phyloP scores from a whole-genome alignment of 1,140 invertebrate species.

The Coenobita brevimanus region DNA sequence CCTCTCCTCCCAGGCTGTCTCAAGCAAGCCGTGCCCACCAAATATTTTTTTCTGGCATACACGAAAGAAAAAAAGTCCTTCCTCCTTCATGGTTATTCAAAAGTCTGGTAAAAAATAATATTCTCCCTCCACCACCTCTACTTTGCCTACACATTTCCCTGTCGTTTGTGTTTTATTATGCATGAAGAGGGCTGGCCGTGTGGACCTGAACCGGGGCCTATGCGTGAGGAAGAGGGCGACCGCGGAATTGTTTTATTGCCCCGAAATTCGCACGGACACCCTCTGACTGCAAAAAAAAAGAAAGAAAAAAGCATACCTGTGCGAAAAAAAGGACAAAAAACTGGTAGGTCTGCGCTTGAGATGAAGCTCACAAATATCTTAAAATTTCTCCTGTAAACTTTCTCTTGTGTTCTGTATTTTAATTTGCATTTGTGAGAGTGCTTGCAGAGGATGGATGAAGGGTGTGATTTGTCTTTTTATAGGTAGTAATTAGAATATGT shows the following conservation, averaged over 20 bases:
- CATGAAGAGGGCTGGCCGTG: slow-evolving; percentile 18
- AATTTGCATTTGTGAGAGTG: too few species aligned
- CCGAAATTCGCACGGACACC: slow-evolving; percentile 54
- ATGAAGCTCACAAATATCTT: too few species aligned
- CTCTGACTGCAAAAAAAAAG: slow-evolving; percentile 13
- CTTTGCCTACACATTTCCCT: slow-evolving; percentile 56
- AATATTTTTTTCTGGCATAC: slow-evolving; percentile 28
- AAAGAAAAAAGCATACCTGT: slow-evolving; percentile 26
- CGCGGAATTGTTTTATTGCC: slow-evolving; percentile 56
- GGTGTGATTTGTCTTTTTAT: too few species aligned
- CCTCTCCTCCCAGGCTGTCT: neutral
- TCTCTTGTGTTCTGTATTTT: too few species aligned
- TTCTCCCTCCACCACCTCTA: slow-evolving; percentile 4
- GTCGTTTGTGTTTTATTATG: slow-evolving; percentile 59
- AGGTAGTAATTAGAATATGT: too few species aligned
- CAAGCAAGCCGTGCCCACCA: neutral
- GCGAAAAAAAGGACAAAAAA: slow-evolving; percentile 1
- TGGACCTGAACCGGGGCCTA: neutral
- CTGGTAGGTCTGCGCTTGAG: too few species aligned
- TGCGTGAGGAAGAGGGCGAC: neutral
- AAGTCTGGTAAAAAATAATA: slow-evolving; percentile 12
- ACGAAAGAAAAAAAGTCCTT: slow-evolving; percentile 20
- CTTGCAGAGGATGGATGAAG: too few species aligned
- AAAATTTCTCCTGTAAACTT: too few species aligned
- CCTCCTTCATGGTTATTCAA: slow-evolving; percentile 53